phyloP scores from a whole-genome alignment of 2,888 invertebrate genomes.

The Boloria selene region DNA sequence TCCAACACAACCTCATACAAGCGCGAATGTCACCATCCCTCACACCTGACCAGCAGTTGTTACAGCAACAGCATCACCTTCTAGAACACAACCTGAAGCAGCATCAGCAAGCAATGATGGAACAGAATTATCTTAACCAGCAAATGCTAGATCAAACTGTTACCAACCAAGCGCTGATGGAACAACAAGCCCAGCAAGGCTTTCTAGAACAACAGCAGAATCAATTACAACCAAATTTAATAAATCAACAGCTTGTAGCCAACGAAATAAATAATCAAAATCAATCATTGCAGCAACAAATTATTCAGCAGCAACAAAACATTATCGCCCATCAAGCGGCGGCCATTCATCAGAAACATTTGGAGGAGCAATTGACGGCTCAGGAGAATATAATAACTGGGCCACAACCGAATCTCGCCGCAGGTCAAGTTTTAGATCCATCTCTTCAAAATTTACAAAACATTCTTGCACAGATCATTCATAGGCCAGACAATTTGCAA shows the following conservation, averaged over 20 bases:
- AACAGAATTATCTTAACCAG: conserved; percentile 75
- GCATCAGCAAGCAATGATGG: conserved; percentile 68
- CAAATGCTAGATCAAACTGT: conserved; percentile 72
- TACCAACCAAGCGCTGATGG: conserved; percentile 63
- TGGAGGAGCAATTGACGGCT: conserved; percentile 65
- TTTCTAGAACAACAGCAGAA: conserved; percentile 60
- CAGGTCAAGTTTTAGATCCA: conserved; percentile 74
- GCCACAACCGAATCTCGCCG: conserved; percentile 65
- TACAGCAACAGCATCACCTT: conserved; percentile 56
- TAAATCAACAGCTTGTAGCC: conserved; percentile 63
- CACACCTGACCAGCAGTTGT: conserved; percentile 57
- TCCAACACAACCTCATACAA: conserved; percentile 83
- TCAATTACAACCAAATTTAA: conserved; percentile 59
- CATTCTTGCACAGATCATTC: conserved; percentile 73
- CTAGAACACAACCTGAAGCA: conserved; percentile 61
- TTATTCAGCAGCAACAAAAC: conserved; percentile 76
- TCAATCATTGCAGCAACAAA: conserved; percentile 80
- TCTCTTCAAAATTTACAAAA: conserved; percentile 77
- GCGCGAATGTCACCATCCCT: conserved; percentile 70
- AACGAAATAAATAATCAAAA: conserved; percentile 73
- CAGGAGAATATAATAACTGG: conserved; percentile 65
- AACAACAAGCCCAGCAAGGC: conserved; percentile 63
- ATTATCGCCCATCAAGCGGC: conserved; percentile 75
- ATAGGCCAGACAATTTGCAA: conserved; percentile 70
- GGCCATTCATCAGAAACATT: conserved; percentile 75